Conservation (phyloP, 1,140 invertebrate species). For the Drosophila chauvacae region DNA sequence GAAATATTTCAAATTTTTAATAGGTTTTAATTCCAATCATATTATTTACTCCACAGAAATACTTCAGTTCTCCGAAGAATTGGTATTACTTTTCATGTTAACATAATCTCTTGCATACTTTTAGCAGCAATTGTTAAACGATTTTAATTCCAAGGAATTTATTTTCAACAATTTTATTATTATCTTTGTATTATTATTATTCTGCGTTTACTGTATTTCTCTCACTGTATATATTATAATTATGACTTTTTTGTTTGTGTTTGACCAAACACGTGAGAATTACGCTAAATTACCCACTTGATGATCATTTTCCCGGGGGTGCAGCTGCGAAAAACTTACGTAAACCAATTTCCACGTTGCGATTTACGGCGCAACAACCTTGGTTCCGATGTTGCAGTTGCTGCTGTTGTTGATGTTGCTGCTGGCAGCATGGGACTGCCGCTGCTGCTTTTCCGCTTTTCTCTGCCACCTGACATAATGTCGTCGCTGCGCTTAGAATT, state of each 20-base stretch:
- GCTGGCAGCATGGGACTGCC: slow-evolving; percentile 45
- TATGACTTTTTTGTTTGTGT: slow-evolving; percentile 44
- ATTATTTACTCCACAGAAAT: background rate
- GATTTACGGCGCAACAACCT: slow-evolving; percentile 69
- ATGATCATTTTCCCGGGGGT: slow-evolving; percentile 34
- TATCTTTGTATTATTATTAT: no score
- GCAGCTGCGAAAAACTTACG: slow-evolving; percentile 73
- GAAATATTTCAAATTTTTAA: background rate
- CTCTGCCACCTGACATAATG: slow-evolving; percentile 59
- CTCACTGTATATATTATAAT: background rate
- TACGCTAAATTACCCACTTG: slow-evolving; percentile 34
- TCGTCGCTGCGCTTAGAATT: slow-evolving; percentile 55
- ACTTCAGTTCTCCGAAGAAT: background rate
- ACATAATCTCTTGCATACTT: background rate
- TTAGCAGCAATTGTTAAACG: background rate
- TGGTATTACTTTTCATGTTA: background rate
- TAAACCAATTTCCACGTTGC: slow-evolving; percentile 84
- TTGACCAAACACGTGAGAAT: slow-evolving; percentile 49
- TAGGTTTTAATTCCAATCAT: background rate
- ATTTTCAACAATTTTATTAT: background rate
- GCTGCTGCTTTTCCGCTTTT: slow-evolving; percentile 51
- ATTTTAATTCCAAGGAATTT: background rate
- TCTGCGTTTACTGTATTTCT: background rate
- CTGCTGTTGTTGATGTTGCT: slow-evolving; percentile 22
- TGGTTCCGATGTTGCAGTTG: slow-evolving; percentile 42